These are phyloP conservation scores for Naja naja DNA, from an alignment of 2,113 vertebrate species.

Conservation along the genomic window DNA sequence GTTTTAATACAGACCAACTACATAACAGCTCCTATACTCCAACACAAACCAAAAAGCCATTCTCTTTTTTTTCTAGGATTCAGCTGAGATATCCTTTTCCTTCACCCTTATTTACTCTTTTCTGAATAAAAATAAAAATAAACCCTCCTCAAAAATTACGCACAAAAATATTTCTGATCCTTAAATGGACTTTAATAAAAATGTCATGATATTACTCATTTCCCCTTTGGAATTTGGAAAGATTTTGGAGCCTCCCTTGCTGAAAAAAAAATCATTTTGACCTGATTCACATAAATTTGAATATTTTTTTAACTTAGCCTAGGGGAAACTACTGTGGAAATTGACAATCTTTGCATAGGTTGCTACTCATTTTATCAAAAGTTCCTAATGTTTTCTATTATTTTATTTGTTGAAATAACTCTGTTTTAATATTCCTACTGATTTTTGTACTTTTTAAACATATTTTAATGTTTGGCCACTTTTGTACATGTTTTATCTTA, in stretches of 20 bases:
- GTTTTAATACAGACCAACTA: background rate
- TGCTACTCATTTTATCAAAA: background rate
- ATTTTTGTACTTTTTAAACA: background rate
- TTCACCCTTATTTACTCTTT: background rate
- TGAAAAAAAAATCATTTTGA: background rate
- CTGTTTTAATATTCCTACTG: background rate
- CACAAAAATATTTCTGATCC: background rate
- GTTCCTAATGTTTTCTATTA: background rate
- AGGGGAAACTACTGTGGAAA: background rate
- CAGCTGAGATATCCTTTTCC: background rate
- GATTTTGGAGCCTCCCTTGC: background rate
- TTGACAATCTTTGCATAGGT: background rate
- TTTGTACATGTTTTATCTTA: background rate
- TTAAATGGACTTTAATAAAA: background rate
- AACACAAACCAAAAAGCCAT: background rate
- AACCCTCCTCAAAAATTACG: background rate
- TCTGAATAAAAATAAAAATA: background rate
- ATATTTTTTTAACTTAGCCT: background rate
- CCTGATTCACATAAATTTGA: background rate
- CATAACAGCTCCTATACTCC: background rate
- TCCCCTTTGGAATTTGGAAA: background rate
- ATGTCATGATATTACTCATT: background rate
- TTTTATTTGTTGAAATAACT: background rate
- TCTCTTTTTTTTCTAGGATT: background rate
- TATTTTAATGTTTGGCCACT: background rate